phyloP scores from a whole-genome alignment of 2,888 invertebrate genomes.

The Hermaeophaga mercurialis region DNA sequence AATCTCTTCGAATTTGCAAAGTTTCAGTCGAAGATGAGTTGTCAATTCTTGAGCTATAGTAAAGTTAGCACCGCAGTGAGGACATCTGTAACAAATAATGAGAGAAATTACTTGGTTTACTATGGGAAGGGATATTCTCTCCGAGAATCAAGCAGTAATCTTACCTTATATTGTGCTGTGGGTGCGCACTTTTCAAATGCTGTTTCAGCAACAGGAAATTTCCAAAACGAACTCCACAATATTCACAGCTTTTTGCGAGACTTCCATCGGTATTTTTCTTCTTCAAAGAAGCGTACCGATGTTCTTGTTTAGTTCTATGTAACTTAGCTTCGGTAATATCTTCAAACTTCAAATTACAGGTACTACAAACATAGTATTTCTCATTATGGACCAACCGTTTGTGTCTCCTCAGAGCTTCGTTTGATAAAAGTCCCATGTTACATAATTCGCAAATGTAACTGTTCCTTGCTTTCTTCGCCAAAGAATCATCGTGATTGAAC shows the following conservation, averaged over 20 bases:
- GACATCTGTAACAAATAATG: constrained; percentile 73
- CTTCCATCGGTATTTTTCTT: constrained; percentile 50
- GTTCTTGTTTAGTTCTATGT: constrained; percentile 70
- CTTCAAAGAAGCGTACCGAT: constrained; percentile 64
- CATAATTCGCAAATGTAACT: constrained; percentile 68
- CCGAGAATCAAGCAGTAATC: constrained; percentile 34
- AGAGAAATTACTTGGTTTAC: too few species aligned
- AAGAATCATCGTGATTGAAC: constrained; percentile 53
- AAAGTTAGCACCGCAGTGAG: constrained; percentile 73
- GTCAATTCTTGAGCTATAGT: constrained; percentile 75
- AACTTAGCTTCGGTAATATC: constrained; percentile 65
- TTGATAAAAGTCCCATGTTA: constrained; percentile 55
- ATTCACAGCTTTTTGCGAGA: constrained; percentile 62
- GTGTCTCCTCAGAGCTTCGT: constrained; percentile 71
- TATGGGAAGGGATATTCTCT: too few species aligned
- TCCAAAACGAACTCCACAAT: constrained; percentile 63
- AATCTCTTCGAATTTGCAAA: constrained; percentile 59
- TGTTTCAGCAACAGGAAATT: constrained; percentile 65
- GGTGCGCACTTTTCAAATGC: constrained; percentile 67
- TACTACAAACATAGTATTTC: constrained; percentile 68
- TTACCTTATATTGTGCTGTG: constrained; percentile 68
- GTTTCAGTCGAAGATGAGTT: constrained; percentile 69
- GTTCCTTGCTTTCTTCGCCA: constrained; percentile 57
- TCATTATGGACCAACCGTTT: constrained; percentile 66
- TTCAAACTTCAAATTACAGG: constrained; percentile 69